Percentiles rank a stretch among this genome's conserved stretches.
phyloP scores from a whole-genome alignment of 2,113 vertebrate genomes.

The Odontesthes bonariensis region DNA sequence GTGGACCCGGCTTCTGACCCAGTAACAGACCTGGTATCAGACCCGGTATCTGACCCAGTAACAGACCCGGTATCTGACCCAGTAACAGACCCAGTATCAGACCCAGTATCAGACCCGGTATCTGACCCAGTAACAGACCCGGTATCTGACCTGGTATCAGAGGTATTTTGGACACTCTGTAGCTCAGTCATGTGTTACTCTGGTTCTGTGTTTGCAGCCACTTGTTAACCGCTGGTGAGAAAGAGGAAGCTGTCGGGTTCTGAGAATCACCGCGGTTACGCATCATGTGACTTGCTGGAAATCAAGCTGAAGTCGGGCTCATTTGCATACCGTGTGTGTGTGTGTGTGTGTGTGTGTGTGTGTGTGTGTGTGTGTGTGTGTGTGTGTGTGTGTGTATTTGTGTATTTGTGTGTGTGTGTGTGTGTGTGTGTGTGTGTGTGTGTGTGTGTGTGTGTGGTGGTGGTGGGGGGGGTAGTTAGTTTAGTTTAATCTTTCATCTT shows the following conservation, averaged over 20 bases:
- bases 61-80: too few species aligned
- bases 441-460: too few species aligned
- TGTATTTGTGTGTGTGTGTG: too few species aligned
- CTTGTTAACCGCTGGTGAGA: slow-evolving; percentile 18
- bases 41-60: too few species aligned
- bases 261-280: slow-evolving; percentile 49
- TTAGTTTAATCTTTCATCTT: too few species aligned
- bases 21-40: too few species aligned
- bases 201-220: slow-evolving; percentile 11
- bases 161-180: background rate
- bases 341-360: too few species aligned
- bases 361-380: too few species aligned
- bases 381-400: too few species aligned
- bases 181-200: slow-evolving; percentile 11
- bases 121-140: background rate
- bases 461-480: too few species aligned
- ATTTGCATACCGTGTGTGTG: slow-evolving; percentile 39
- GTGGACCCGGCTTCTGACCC: too few species aligned
- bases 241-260: slow-evolving; percentile 61
- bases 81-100: background rate
- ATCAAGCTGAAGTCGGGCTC: slow-evolving; percentile 14
- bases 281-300: slow-evolving; percentile 68
- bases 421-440: too few species aligned
- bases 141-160: background rate
- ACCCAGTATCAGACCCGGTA: background rate